phyloP scores from a whole-genome alignment of 2,113 vertebrate species.

The Chionis minor region DNA sequence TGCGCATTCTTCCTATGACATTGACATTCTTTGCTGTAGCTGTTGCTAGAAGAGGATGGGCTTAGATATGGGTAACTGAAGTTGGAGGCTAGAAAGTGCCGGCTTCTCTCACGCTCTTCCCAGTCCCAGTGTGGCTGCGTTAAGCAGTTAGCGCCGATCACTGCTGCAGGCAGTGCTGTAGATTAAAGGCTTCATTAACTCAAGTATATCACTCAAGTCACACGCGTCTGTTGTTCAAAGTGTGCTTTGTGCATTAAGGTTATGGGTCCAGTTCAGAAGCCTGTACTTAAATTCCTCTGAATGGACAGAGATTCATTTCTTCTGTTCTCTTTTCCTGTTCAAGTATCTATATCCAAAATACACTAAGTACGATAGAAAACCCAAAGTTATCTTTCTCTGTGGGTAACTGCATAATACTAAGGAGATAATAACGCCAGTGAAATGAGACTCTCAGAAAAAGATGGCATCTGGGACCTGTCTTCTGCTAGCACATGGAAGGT shows the following conservation, averaged over 20 bases:
- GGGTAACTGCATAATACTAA: not conserved
- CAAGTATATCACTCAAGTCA: not conserved
- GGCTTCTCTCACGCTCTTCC: not conserved
- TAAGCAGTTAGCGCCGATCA: not conserved
- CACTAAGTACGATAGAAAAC: not conserved
- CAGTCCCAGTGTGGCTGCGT: not conserved
- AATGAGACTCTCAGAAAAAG: conserved; percentile 23
- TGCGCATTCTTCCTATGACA: not conserved
- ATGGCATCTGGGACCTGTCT: not conserved
- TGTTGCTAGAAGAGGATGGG: conserved; percentile 2
- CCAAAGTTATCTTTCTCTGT: conserved; percentile 30
- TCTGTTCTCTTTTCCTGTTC: not conserved
- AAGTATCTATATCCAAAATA: not conserved
- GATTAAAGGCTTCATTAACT: conserved; percentile 38
- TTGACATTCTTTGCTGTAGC: conserved; percentile 21
- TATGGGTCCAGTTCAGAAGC: not conserved
- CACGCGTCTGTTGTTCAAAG: not conserved
- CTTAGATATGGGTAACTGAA: not conserved
- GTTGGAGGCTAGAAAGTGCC: fast-evolving
- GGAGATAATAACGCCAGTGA: conserved; percentile 10
- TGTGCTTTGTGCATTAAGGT: not conserved
- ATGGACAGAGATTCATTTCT: not conserved
- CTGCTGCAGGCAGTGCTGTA: conserved; percentile 5
- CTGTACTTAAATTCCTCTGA: not conserved
- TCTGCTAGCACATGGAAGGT: conserved; percentile 5